Evolutionary conservation across 2,888 invertebrate species (phyloP).

Genomic region (Helleia helle): DNA sequence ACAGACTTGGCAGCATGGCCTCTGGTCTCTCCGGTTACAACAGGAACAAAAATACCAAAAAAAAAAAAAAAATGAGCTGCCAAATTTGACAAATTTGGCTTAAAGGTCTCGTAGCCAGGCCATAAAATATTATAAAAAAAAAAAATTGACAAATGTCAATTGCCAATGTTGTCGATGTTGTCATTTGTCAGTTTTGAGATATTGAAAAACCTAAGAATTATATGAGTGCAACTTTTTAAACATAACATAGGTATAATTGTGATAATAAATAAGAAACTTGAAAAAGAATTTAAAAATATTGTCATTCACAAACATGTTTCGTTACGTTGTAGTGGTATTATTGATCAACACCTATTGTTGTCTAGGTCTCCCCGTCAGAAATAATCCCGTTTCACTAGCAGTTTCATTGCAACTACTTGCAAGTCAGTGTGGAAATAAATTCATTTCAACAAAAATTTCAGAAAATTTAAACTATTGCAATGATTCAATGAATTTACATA

Average conservation of each 20-base stretch:
- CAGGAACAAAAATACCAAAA: no score
- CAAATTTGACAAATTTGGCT: no score
- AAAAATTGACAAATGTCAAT: neutral
- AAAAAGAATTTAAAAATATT: neutral
- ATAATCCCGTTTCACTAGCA: slow-evolving; percentile 16
- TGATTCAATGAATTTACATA: slow-evolving; percentile 27
- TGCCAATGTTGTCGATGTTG: no score
- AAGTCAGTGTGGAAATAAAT: slow-evolving; percentile 36
- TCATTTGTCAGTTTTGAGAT: neutral
- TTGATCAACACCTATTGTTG: slow-evolving; percentile 41
- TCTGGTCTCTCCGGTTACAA: no score
- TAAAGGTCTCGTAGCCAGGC: no score
- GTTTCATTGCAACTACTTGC: slow-evolving; percentile 30
- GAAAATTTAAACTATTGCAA: slow-evolving; percentile 35
- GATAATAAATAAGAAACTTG: neutral
- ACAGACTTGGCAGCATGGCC: no score
- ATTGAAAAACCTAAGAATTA: neutral
- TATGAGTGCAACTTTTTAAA: neutral
- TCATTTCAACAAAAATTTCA: slow-evolving; percentile 36
- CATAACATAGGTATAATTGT: neutral
- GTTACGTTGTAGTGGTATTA: slow-evolving; percentile 36
- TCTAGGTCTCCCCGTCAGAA: slow-evolving; percentile 35
- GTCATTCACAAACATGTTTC: slow-evolving; percentile 32
- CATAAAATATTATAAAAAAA: no score
- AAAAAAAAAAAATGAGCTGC: no score